Evolutionary conservation across 2,113 vertebrate genomes (phyloP).

Genomic region (Phalacrocorax pelagicus): DNA sequence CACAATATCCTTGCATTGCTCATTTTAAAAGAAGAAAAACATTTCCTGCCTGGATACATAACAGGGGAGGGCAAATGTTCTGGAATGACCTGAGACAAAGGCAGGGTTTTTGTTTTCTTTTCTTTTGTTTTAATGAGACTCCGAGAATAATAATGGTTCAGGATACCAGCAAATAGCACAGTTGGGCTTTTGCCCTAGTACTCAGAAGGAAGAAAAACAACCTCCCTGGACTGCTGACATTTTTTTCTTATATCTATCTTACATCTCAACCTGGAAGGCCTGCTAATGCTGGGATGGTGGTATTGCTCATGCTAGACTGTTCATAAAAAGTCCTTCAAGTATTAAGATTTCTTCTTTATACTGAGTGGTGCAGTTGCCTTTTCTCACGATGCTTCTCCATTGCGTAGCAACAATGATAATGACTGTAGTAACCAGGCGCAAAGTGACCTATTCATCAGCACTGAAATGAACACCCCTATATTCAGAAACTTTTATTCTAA

Average conservation of each 20-base stretch:
- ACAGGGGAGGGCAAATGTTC: slow-evolving; percentile 57
- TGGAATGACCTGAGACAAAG: slow-evolving; percentile 66
- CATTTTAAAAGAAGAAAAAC: slow-evolving; percentile 70
- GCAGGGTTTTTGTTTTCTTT: slow-evolving; percentile 20
- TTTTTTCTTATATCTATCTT: background rate
- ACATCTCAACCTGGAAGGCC: background rate
- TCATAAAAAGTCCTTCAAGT: background rate
- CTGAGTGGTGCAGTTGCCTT: background rate
- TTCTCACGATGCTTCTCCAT: background rate
- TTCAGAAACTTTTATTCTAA: background rate
- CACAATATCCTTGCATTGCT: slow-evolving; percentile 55
- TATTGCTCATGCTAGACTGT: background rate
- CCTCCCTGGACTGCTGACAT: background rate
- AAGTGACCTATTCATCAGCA: background rate
- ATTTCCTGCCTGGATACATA: slow-evolving; percentile 77
- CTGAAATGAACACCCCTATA: background rate
- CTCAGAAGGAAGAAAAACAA: slow-evolving; percentile 42
- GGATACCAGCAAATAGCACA: slow-evolving; percentile 26
- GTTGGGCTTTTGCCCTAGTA: slow-evolving; percentile 6
- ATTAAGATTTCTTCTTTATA: background rate
- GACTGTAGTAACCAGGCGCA: background rate
- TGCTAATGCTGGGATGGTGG: background rate
- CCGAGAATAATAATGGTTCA: slow-evolving; percentile 21
- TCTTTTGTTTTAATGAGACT: slow-evolving; percentile 48
- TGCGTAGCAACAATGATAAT: background rate